Evolutionary conservation across 2,797 vertebrate genomes (phyloP).

Genomic region (Helarctos malayanus): DNA sequence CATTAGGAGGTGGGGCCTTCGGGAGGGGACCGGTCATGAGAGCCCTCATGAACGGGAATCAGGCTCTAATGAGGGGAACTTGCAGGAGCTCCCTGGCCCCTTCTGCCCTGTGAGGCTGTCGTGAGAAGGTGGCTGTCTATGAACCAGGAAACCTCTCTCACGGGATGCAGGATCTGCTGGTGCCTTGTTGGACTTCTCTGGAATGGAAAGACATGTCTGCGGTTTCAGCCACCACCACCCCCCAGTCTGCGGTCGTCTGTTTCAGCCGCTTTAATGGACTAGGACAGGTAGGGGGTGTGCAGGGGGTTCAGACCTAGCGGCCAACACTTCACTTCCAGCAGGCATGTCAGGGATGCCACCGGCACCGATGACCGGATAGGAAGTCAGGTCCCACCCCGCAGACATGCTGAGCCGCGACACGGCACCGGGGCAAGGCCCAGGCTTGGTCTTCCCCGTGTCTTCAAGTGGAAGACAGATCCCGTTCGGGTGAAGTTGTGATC

Average conservation of each 20-base stretch:
- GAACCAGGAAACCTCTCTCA: neutral
- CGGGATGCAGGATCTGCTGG: neutral
- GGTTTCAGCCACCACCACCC: too few species aligned
- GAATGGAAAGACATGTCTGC: neutral
- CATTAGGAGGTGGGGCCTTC: neutral
- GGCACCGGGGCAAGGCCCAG: accelerated
- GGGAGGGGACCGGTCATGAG: neutral
- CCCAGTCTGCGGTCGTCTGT: neutral
- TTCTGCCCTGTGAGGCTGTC: accelerated
- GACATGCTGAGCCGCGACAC: neutral
- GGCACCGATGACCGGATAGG: neutral
- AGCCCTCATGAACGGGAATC: neutral
- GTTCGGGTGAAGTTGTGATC: neutral
- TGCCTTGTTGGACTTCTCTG: neutral
- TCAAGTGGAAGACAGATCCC: neutral
- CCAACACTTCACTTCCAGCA: neutral
- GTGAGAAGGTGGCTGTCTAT: neutral
- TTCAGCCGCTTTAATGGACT: accelerated
- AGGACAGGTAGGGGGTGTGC: accelerated
- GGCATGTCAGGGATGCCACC: neutral
- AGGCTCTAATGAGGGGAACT: neutral
- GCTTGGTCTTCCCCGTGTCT: neutral
- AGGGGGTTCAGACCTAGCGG: accelerated
- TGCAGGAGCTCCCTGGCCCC: neutral
- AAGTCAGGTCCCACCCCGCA: neutral